These are phyloP conservation scores for Cyaniris semiargus DNA, from an alignment of 2,888 invertebrate genomes.

Conservation along the genomic window DNA sequence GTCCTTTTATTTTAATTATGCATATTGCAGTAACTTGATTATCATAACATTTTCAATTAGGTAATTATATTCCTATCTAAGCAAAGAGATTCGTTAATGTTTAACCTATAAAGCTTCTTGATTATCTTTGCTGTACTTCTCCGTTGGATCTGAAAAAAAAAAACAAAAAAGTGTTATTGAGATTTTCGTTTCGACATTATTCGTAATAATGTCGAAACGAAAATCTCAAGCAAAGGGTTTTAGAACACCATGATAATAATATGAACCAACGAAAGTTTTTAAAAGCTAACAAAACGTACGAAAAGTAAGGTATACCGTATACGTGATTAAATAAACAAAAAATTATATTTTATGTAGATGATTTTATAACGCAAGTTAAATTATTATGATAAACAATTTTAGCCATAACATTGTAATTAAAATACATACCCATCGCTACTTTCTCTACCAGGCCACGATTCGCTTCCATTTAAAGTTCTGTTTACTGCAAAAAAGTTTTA, in stretches of 20 bases:
- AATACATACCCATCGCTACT: slow-evolving; percentile 41
- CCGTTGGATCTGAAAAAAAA: slow-evolving; percentile 30
- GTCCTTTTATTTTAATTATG: neutral
- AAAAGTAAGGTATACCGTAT: too few species aligned
- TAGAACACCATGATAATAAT: too few species aligned
- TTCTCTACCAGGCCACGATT: slow-evolving; percentile 52
- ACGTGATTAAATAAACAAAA: too few species aligned
- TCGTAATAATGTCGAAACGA: too few species aligned
- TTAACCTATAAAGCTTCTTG: slow-evolving; percentile 6
- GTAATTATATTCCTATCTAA: neutral
- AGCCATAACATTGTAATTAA: neutral
- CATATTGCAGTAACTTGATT: neutral
- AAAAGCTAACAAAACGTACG: too few species aligned
- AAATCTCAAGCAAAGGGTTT: too few species aligned
- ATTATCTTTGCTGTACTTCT: slow-evolving; percentile 31
- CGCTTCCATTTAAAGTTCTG: slow-evolving; percentile 62
- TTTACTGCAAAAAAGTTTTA: slow-evolving; percentile 55
- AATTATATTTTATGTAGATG: too few species aligned
- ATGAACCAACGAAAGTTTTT: too few species aligned
- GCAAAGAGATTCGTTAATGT: slow-evolving; percentile 30
- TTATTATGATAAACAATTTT: too few species aligned
- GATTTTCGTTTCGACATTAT: neutral
- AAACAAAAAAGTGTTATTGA: neutral
- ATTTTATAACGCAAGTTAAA: too few species aligned
- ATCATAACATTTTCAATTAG: neutral